A percentile compares a stretch with the other conserved stretches of the same genome.
Conservation (phyloP, 1,140 invertebrate species). For the Cryptotermes secundus region DNA sequence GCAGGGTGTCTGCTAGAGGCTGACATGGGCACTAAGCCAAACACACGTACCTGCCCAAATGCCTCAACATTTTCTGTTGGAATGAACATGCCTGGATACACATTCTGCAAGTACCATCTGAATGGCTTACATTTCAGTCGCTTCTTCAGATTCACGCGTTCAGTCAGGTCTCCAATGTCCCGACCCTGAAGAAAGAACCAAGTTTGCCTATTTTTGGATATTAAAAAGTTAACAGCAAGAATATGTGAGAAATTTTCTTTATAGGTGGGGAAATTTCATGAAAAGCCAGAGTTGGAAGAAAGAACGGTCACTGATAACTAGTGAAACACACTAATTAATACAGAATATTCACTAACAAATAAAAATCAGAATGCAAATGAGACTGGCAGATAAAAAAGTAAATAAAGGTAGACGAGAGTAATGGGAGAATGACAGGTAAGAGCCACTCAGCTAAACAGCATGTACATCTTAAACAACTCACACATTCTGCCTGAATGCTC, state of each 20-base stretch:
- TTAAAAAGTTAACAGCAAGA: neutral
- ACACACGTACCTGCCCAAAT: constrained; percentile 63
- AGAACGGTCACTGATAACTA: too few species aligned
- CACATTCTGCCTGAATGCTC: too few species aligned
- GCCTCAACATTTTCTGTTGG: constrained; percentile 75
- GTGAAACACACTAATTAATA: too few species aligned
- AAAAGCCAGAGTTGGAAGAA: neutral
- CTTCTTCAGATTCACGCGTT: constrained; percentile 67
- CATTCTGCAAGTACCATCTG: constrained; percentile 76
- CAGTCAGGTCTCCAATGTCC: constrained; percentile 69
- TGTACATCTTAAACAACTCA: too few species aligned
- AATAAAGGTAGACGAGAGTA: too few species aligned
- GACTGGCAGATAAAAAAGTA: too few species aligned
- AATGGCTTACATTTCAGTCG: constrained; percentile 76
- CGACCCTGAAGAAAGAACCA: constrained; percentile 49
- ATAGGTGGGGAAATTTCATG: neutral
- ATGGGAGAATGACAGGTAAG: too few species aligned
- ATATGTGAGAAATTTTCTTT: too few species aligned
- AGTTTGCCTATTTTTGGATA: too few species aligned
- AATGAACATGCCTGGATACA: constrained; percentile 85
- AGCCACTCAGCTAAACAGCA: too few species aligned
- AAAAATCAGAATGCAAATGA: too few species aligned
- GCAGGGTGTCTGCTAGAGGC: neutral
- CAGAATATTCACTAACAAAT: too few species aligned
- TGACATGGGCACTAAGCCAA: neutral